Base-by-base conservation (phyloP, 2,113 vertebrate species). In the Glaucomys volans region DNA sequence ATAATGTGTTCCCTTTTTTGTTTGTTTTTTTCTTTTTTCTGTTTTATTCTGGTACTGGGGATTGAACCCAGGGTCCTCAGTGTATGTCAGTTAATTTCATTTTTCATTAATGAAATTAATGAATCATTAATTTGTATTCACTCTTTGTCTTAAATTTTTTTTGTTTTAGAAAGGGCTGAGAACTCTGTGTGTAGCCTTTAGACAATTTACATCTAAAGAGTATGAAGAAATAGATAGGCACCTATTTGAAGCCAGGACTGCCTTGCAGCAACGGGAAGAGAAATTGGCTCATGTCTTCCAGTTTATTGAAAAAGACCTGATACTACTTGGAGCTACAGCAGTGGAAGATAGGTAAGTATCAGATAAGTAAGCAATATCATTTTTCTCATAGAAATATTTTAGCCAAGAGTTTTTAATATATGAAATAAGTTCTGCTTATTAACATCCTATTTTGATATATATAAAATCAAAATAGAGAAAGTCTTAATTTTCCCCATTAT, bases 341-440 rank as follows among this genome's bases (percentile, higher is more conserved):
- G 99, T 99, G n/a, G 99, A 99, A 98, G 99, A 99, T 98, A 99
- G 99, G 99, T 99, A 99, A 96, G 99, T 95, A 87, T 94, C 88
- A 88, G 80, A 91, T 75, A 89, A 95, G 57, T 54, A 59, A 72
- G 30, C 28, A 74, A 0, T 52, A 30, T 40, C 20, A 35, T 44
- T 92, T 91, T 95, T 72, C 47, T 66, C 16, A 2, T 84, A 82
- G 90, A 18, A 77, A 32, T 44, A 47, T 93, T 88, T 67, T 88
- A 84, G 22, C 32, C 52, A 76, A 32, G 13, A 87, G 14, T 85
- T 92, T 87, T 30, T 94, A 76, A n/a, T 90, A 44, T 80, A 47
- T 83, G 67, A 59, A 74, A 57, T 71, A 86, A 37, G 30, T 93
- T 94, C 71, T 37, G n/a, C 50, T 92, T 95, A 67, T 93, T 87